Evolutionary conservation across 2,888 invertebrate species (phyloP).

Genomic region (Acronicta leporina): DNA sequence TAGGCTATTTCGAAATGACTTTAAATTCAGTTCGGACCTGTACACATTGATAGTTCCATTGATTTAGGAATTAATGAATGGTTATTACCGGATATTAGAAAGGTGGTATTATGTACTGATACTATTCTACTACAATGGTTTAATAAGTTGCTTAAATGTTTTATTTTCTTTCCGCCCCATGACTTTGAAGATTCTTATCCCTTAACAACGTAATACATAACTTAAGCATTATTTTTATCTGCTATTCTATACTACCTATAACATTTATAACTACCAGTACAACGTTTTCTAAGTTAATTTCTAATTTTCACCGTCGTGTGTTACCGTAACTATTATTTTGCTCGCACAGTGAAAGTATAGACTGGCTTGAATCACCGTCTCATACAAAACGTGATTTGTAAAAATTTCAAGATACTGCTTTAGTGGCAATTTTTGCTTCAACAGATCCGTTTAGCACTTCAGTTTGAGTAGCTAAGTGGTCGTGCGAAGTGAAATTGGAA

Average conservation of each 20-base stretch:
- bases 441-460: conserved; percentile 31
- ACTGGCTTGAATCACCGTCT: conserved; percentile 49
- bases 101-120: no score
- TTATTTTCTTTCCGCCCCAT: conserved; percentile 7
- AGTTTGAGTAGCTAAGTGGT: conserved; percentile 26
- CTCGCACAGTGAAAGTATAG: conserved; percentile 75
- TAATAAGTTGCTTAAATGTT: background rate
- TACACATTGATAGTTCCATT: no score
- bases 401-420: conserved; percentile 49
- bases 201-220: conserved; percentile 40
- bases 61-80: no score
- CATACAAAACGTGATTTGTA: conserved; percentile 47
- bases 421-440: conserved; percentile 32
- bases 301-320: conserved; percentile 77
- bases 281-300: conserved; percentile 67
- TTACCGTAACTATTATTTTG: conserved; percentile 74
- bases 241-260: conserved; percentile 15
- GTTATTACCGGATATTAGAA: no score
- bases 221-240: background rate
- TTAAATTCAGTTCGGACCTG: no score
- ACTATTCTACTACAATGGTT: background rate
- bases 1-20: background rate
- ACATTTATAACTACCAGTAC: conserved; percentile 37
- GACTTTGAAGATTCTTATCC: conserved; percentile 17
- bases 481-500: conserved; percentile 25